Evolutionary conservation across 1,140 invertebrate species (phyloP).

Genomic region (Zaprionus africanus): DNA sequence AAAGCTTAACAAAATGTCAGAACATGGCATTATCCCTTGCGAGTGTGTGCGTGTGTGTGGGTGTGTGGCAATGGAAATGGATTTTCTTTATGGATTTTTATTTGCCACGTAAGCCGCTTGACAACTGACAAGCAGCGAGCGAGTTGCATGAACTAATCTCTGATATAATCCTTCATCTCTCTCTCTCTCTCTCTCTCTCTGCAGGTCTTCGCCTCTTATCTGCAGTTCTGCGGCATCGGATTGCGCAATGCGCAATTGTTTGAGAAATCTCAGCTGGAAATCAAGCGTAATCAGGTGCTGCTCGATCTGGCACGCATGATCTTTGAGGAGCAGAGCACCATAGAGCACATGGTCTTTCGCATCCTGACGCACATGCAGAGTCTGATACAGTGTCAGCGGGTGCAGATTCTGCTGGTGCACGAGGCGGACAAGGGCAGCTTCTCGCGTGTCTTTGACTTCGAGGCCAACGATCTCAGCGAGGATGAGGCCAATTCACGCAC

Average conservation of each 20-base stretch:
- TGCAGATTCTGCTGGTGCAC: constrained; percentile 95
- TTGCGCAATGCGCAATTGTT: constrained; percentile 97
- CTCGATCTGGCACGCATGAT: constrained; percentile 97
- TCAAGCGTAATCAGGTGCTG: constrained; percentile 97
- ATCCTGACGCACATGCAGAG: constrained; percentile 98
- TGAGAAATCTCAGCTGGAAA: constrained; percentile 96
- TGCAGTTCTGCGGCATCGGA: constrained; percentile 98
- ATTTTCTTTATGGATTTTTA: constrained; percentile 17
- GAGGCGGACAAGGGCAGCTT: constrained; percentile 95
- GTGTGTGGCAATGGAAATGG: constrained; percentile 26
- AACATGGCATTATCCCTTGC: constrained; percentile 52
- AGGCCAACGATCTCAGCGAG: constrained; percentile 90
- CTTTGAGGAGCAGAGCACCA: constrained; percentile 98
- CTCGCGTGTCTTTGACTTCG: constrained; percentile 95
- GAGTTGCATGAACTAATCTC: too few species aligned
- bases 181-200: too few species aligned
- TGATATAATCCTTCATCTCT: neutral
- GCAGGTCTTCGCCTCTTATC: constrained; percentile 93
- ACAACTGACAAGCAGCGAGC: constrained; percentile 8
- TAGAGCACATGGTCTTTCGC: constrained; percentile 96
- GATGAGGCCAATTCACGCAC: constrained; percentile 91
- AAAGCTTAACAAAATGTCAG: constrained; percentile 62
- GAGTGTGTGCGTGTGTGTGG: constrained; percentile 6
- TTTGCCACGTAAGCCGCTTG: constrained; percentile 19
- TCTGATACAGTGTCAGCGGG: constrained; percentile 95